Percentiles rank a stretch among this genome's conserved stretches.
Conservation (phyloP, 2,888 invertebrate genomes). For the Brachyptera putata region DNA sequence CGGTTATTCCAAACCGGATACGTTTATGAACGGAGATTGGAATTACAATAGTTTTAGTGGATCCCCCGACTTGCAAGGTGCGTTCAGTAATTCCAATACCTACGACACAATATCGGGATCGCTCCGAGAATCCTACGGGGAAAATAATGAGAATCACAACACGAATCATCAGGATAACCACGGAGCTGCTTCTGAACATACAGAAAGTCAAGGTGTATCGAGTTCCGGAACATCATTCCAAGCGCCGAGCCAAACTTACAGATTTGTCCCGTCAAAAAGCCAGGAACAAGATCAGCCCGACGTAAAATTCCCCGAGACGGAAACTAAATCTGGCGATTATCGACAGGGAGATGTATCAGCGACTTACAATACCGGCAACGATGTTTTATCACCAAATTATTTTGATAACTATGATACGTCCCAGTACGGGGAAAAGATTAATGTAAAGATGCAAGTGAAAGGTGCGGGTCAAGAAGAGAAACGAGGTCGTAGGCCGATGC, state of each 20-base stretch:
- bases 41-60: no score
- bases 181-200: background rate
- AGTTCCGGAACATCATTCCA: constrained; percentile 16
- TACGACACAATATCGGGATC: constrained; percentile 13
- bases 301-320: background rate
- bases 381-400: constrained; percentile 28
- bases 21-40: no score
- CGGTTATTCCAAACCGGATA: no score
- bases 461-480: constrained; percentile 23
- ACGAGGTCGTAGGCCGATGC: constrained; percentile 5
- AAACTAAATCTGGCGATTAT: background rate
- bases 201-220: background rate
- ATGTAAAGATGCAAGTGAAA: constrained; percentile 10
- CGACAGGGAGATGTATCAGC: background rate
- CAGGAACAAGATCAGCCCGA: background rate
- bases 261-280: constrained; percentile 18
- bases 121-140: background rate
- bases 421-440: constrained; percentile 3
- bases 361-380: background rate
- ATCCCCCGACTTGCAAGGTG: background rate
- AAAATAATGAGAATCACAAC: background rate
- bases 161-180: no score
- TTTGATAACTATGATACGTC: constrained; percentile 18
- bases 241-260: constrained; percentile 20
- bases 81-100: background rate